Conservation (phyloP, 2,797 vertebrate genomes). For the Gymnocypris eckloni region DNA sequence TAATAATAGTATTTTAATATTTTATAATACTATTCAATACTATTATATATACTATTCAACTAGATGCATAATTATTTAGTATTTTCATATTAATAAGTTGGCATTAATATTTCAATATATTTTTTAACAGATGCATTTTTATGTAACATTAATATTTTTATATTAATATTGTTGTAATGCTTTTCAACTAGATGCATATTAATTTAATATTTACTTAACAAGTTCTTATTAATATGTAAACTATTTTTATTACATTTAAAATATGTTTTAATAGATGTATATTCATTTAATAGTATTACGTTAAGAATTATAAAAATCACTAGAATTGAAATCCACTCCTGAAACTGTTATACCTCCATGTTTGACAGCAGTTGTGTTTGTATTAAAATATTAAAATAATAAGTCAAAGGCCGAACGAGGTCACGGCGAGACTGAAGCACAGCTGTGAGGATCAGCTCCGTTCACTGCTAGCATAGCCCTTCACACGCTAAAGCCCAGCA, state of each 20-base stretch:
- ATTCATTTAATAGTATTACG: too few relatives aligned
- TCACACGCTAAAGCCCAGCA: constrained; percentile 39
- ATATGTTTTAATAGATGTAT: too few relatives aligned
- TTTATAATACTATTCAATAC: neutral
- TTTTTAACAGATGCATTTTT: neutral
- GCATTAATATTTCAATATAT: neutral
- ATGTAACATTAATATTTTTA: neutral
- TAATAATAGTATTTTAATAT: neutral
- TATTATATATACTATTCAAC: neutral
- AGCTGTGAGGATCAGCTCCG: neutral
- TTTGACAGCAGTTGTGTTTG: neutral
- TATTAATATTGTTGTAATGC: neutral
- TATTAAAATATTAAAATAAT: neutral
- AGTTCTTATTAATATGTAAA: neutral
- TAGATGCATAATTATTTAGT: neutral
- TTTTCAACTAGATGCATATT: neutral
- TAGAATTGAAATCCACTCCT: neutral
- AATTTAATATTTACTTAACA: neutral
- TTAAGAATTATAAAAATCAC: too few relatives aligned
- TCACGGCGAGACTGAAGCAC: constrained; percentile 7
- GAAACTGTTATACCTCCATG: too few relatives aligned
- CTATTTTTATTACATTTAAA: too few relatives aligned
- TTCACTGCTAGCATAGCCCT: constrained; percentile 42
- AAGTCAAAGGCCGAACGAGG: constrained; percentile 4
- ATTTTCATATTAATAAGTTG: neutral